These are phyloP conservation scores for Agrypnia vestita DNA, from an alignment of 1,140 invertebrate species.

Conservation along the genomic window DNA sequence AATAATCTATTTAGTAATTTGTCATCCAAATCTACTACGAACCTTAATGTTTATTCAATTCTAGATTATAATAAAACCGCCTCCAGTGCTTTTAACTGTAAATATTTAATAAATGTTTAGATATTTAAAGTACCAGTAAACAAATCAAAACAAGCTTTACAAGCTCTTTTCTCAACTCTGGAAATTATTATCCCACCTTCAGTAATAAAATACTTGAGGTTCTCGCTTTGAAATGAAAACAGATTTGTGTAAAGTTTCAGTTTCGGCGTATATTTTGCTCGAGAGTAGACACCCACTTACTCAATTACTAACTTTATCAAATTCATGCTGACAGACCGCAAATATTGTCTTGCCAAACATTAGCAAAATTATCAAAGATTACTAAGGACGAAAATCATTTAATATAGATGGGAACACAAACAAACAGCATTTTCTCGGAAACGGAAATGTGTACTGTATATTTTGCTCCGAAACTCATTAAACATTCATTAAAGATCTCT, in stretches of 20 bases:
- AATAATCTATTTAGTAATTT: too few relatives aligned
- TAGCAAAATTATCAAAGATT: conserved; percentile 39
- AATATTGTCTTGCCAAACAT: conserved; percentile 50
- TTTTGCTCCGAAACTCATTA: conserved; percentile 46
- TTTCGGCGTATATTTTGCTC: background rate
- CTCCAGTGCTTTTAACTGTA: background rate
- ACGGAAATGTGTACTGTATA: conserved; percentile 34
- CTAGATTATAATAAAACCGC: too few relatives aligned
- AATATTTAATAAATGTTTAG: background rate
- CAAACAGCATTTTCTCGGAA: conserved; percentile 31
- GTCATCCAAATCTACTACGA: too few relatives aligned
- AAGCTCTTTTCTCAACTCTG: too few relatives aligned
- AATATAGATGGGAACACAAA: conserved; percentile 46
- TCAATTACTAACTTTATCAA: conserved; percentile 48
- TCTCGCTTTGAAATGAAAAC: too few relatives aligned
- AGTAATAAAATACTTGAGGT: too few relatives aligned
- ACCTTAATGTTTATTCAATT: too few relatives aligned
- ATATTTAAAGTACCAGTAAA: too few relatives aligned
- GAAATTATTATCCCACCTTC: too few relatives aligned
- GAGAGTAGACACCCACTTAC: background rate
- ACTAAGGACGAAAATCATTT: conserved; percentile 37
- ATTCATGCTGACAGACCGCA: conserved; percentile 53
- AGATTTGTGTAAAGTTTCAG: conserved; percentile 1
- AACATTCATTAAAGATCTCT: conserved; percentile 38
- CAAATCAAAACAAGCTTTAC: too few relatives aligned